phyloP scores from a whole-genome alignment of 1,140 invertebrate genomes.

The Pectinophora gossypiella region DNA sequence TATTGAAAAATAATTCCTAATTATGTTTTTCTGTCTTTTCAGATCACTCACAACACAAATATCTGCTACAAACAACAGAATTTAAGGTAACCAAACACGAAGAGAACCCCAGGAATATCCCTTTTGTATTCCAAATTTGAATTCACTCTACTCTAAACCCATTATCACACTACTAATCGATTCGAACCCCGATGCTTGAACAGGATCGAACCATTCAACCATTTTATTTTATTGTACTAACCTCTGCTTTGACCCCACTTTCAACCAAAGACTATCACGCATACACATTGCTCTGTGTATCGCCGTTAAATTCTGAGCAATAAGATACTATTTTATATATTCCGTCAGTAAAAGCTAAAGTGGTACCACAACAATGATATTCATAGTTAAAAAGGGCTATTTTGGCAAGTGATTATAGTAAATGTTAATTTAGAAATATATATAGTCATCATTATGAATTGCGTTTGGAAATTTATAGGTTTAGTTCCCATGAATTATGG shows the following conservation, averaged over 20 bases:
- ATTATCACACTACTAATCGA: constrained; percentile 66
- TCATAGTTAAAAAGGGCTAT: not conserved
- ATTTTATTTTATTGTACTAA: constrained; percentile 66
- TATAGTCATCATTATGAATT: not conserved
- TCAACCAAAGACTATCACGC: constrained; percentile 7
- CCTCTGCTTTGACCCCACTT: constrained; percentile 35
- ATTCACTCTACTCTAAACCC: constrained; percentile 8
- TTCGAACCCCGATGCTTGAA: constrained; percentile 62
- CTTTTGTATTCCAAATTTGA: not conserved
- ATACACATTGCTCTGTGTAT: not conserved
- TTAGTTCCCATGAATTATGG: constrained; percentile 2
- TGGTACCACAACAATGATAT: not conserved
- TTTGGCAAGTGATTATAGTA: not conserved
- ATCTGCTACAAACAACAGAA: no score
- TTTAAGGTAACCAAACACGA: no score
- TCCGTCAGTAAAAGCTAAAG: not conserved
- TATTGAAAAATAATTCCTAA: no score
- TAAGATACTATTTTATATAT: not conserved
- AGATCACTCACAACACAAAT: no score
- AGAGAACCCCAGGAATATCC: no score
- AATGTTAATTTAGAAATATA: constrained; percentile 27
- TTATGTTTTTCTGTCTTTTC: no score
- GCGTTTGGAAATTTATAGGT: not conserved
- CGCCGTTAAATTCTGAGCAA: constrained; percentile 4
- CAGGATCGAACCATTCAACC: constrained; percentile 49